A percentile compares a stretch with the other conserved stretches of the same genome.
Conservation (phyloP, 2,888 invertebrate genomes). For the Ophion ventricosus region DNA sequence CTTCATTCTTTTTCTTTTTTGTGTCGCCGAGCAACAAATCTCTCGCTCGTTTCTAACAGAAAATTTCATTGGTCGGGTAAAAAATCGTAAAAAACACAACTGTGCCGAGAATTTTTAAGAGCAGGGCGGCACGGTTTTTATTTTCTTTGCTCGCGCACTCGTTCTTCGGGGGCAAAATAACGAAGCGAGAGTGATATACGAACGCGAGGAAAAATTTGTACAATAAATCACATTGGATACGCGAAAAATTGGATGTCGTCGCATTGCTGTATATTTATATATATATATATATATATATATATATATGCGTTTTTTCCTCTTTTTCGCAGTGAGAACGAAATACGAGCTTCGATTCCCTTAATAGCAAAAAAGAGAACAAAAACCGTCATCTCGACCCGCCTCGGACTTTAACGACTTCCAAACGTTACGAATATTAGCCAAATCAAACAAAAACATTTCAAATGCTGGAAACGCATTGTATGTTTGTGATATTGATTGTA, state of each 20-base stretch:
- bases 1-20: slow-evolving; percentile 39
- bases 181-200: slow-evolving; percentile 54
- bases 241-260: slow-evolving; percentile 22
- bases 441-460: slow-evolving; percentile 22
- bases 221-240: slow-evolving; percentile 59
- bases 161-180: slow-evolving; percentile 19
- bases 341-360: neutral
- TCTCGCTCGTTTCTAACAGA: slow-evolving; percentile 37
- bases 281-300: too few species aligned
- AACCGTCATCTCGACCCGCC: slow-evolving; percentile 1
- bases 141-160: neutral
- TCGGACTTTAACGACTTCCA: slow-evolving; percentile 28
- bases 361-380: slow-evolving; percentile 27
- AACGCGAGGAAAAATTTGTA: slow-evolving; percentile 42
- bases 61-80: slow-evolving; percentile 23
- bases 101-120: slow-evolving; percentile 44
- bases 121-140: slow-evolving; percentile 31
- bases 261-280: neutral
- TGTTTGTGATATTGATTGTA: slow-evolving; percentile 23
- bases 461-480: slow-evolving; percentile 9
- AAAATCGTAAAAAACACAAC: slow-evolving; percentile 57
- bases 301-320: neutral
- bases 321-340: neutral
- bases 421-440: slow-evolving; percentile 18
- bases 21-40: slow-evolving; percentile 21